Base-by-base conservation (phyloP, 2,888 invertebrate genomes). In the Chrysina gloriosa region DNA sequence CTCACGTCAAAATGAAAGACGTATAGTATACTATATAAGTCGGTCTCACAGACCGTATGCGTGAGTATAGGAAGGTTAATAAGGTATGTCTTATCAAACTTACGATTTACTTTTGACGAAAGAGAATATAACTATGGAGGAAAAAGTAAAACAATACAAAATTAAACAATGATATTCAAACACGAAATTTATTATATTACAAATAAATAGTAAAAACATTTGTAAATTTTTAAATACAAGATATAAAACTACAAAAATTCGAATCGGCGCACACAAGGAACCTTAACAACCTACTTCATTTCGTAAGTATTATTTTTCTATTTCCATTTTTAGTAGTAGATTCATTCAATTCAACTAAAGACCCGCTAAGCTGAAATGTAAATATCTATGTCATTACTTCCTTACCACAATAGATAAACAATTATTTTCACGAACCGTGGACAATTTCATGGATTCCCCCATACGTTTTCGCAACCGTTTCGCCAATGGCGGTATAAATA, bases 401-500 rank as follows among this genome's bases (percentile, higher is more conserved):
- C 14, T 6, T 29, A 52, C 5, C 27, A 7, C 9, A 14, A 19
- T 16, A 42, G n/a, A 45, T 9, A 31, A 29, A 54, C 1, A 16
- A 47, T 14, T 45, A 23, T 1, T 27, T 19, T 21, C 19, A 1
- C 36, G 31, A 50, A 66, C 66, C 31, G 58, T 58, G n/a, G 47
- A 4, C 42, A 66, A 36, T 48, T 45, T 58, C 6, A 34, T n/a
- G 9, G 45, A 36, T 50, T 39, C 16, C 11, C 34, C 56, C 34
- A 50, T 45, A 14, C 31, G 31, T 9, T 27, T 42, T 11, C 56
- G 42, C 39, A 69, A 61, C 21, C 31, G 25, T 19, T 34, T 65
- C 27, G 65, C 69, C 19, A 69, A 7, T 31, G 56, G 56, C 7
- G 61, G 65, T 21, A 69, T 29, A 65, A 69, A 69, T 42, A 69